A percentile compares a stretch with the other conserved stretches of the same genome.
Conservation (phyloP, 2,888 invertebrate genomes). For the Nowickia ferox region DNA sequence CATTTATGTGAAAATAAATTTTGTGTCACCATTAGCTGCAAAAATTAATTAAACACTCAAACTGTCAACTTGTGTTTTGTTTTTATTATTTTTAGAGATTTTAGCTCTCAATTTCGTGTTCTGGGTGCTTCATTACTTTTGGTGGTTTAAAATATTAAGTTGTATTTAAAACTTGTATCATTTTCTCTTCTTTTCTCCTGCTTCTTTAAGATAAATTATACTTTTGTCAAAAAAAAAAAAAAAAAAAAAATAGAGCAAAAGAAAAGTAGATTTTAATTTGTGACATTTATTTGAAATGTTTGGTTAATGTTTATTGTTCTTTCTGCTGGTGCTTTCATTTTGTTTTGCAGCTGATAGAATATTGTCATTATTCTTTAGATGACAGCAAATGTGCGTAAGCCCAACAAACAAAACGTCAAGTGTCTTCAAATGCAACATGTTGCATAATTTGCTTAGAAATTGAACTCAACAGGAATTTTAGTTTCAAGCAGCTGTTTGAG, state of each 20-base stretch:
- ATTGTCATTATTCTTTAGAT: constrained; percentile 42
- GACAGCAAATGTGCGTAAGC: neutral
- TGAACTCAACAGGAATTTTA: too few species aligned
- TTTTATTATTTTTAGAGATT: constrained; percentile 2
- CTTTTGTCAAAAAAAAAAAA: constrained; percentile 11
- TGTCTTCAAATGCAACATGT: too few species aligned
- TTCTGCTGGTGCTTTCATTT: constrained; percentile 1
- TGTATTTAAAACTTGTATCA: neutral
- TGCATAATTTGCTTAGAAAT: too few species aligned
- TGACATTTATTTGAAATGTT: constrained; percentile 68
- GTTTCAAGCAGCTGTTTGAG: too few species aligned
- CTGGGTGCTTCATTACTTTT: constrained; percentile 44
- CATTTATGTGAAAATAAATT: neutral
- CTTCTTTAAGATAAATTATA: constrained; percentile 63
- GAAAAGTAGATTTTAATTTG: constrained; percentile 68
- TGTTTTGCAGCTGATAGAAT: constrained; percentile 26
- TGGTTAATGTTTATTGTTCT: constrained; percentile 61
- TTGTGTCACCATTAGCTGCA: neutral
- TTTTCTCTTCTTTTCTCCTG: constrained; percentile 2
- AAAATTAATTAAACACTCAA: constrained; percentile 31
- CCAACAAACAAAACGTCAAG: neutral
- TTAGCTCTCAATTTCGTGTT: constrained; percentile 15
- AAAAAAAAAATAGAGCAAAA: neutral
- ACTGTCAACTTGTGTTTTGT: constrained; percentile 9
- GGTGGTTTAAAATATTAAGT: constrained; percentile 57